Evolutionary conservation across 1,140 invertebrate species (phyloP), one percentile per base, ranked within the genome.

Genomic region (Drosophila rhopaloa): DNA sequence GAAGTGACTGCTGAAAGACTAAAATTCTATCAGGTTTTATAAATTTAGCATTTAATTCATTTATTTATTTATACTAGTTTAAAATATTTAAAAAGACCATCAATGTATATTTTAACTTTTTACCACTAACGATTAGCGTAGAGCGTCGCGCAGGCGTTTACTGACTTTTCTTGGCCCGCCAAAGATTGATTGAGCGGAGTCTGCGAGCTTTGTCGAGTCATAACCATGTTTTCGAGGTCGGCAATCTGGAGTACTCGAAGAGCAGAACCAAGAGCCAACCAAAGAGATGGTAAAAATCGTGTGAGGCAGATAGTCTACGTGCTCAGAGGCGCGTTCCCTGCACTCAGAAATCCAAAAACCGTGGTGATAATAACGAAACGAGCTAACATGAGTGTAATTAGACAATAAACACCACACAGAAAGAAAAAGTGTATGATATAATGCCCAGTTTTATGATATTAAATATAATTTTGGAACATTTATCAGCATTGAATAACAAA

Each of bases 271-370:
- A 75, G 46, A 59, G 43, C 27, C 51, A 43, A 61, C 27, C 51
- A 43, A 61, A 81, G 66, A 85, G 82, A 81, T 83, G 72, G 59
- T 14, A 53, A 38, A 62, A 71, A 75, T 44, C 5, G 53, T 58
- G 29, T 40, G 59, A 41, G 55, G 56, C 13, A 58, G 63, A 74
- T 38, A 79, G 79, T 72, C 80, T 89, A 89, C 84, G 84, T 89
- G 84, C 84, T 68, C 41, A 59, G 60, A 67, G 73, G 62, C 61
- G 74, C 84, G 84, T 89, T 66, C 44, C 40, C 51, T 68, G 63
- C 77, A 81, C 37, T 75, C 51, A 29, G 50, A 55, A 61, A 67
- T 5, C 16, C n/a, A 14, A 27, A 53, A 43, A 29, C 65, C 10
- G 56, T 43, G 43, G 61, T 70, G 82, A 83, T 88, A 76, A 80